These are phyloP conservation scores for Ophioninae sp. DNA, from an alignment of 2,888 invertebrate genomes.

Conservation along the genomic window DNA sequence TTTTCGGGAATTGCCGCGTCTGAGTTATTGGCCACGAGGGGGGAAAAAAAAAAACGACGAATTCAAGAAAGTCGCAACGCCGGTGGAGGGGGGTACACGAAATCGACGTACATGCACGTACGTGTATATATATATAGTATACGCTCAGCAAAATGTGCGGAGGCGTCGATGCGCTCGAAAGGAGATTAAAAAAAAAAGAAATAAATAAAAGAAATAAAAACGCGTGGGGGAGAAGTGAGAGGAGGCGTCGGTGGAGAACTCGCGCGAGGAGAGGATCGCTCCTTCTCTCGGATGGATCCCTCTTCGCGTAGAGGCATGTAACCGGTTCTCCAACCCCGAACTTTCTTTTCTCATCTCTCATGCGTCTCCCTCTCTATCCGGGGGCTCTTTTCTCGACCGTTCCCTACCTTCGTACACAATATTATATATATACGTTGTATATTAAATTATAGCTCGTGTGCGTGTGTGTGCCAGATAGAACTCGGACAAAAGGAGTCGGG, in stretches of 20 bases:
- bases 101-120: constrained; percentile 13
- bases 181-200: constrained; percentile 49
- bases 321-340: constrained; percentile 50
- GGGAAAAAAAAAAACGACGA: constrained; percentile 2
- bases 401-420: constrained; percentile 31
- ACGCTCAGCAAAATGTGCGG: constrained; percentile 52
- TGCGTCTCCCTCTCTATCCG: constrained; percentile 54
- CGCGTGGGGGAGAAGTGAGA: constrained; percentile 58
- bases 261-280: constrained; percentile 54
- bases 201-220: constrained; percentile 35
- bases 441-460: constrained; percentile 40
- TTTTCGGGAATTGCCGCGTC: background rate
- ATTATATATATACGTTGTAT: constrained; percentile 26
- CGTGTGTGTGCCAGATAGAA: constrained; percentile 22
- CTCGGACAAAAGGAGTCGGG: constrained; percentile 43
- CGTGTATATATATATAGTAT: background rate
- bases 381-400: constrained; percentile 53
- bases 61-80: background rate
- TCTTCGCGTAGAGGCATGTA: constrained; percentile 36
- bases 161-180: constrained; percentile 67
- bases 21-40: background rate
- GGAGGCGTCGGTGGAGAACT: constrained; percentile 65
- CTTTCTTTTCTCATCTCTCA: constrained; percentile 48
- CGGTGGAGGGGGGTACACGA: constrained; percentile 9
- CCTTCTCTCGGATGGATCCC: constrained; percentile 64